Conservation (phyloP, 2,113 vertebrate genomes). For the Aegypius monachus region DNA sequence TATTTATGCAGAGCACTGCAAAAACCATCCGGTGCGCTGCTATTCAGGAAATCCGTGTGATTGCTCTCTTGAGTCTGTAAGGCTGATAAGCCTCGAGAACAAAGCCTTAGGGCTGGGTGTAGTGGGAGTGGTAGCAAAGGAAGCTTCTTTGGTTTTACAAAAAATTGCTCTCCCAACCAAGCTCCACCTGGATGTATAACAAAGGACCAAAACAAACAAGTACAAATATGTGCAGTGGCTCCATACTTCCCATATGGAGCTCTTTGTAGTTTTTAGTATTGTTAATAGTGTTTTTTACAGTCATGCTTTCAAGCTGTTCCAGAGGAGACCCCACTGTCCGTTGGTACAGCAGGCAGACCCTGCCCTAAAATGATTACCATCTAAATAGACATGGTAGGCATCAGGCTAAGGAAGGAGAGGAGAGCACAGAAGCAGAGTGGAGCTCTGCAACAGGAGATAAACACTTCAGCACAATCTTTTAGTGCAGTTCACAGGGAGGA, state of each 20-base stretch:
- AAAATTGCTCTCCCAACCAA: not conserved
- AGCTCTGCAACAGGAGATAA: not conserved
- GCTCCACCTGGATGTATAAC: not conserved
- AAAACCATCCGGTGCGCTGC: not conserved
- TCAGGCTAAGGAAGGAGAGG: not conserved
- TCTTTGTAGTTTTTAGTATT: slow-evolving; percentile 12
- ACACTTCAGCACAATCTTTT: not conserved
- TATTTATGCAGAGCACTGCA: not conserved
- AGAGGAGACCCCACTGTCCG: not conserved
- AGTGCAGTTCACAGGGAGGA: not conserved
- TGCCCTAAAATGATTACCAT: not conserved
- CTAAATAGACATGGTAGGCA: not conserved
- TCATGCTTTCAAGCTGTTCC: not conserved
- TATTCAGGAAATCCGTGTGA: slow-evolving; percentile 21
- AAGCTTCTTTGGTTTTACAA: slow-evolving; percentile 3
- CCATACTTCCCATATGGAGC: not conserved
- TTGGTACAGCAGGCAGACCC: not conserved
- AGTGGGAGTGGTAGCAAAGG: slow-evolving; percentile 1
- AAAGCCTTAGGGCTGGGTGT: slow-evolving; percentile 16
- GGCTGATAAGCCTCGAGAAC: slow-evolving; percentile 48
- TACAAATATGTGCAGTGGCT: not conserved
- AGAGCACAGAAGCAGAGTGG: not conserved
- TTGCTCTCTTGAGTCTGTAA: not conserved
- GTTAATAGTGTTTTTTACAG: not conserved
- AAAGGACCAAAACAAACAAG: slow-evolving; percentile 47